Evolutionary conservation across 2,113 vertebrate species (phyloP), one percentile per base, ranked within the genome.

Genomic region (Eonycteris spelaea): DNA sequence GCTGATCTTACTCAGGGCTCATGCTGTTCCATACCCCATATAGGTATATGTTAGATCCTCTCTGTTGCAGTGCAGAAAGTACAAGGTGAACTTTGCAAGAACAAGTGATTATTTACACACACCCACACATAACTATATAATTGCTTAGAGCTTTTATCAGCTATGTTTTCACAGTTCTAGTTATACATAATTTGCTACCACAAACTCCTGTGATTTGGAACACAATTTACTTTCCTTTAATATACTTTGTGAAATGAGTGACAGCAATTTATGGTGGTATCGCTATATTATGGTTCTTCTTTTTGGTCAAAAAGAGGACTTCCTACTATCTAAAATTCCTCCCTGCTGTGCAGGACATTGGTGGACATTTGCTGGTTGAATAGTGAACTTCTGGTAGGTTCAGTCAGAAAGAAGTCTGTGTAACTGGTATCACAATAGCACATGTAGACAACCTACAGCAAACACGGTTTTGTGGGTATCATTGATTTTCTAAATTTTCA

Each of bases 271-370:
- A 16, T 40, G 18, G 51, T 53, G 43, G 33, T 79, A 26, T 86
- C 5, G 55, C 63, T 57, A 13, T 53, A 78, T 6, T 4, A 2
- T 59, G 19, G 18, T 33, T 86, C 35, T 83, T 61, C 16, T 61
- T 78, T 95, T 21, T 22, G 43, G 43, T 21, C 13, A 33, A 77
- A 95, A 95, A 71, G 45, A 61, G 9, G 38, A 30, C 57, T 96
- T 86, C 26, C 33, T 13, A 35, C 40, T 30, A 16, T 53, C 33
- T 53, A 55, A 22, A 59, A 59, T 59, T 55, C 8, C 7, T 74
- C 8, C 3, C 1, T 78, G 12, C 26, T 26, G 14, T 38, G 63
- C n/a, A 11, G 48, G 21, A 45, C 13, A 53, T 48, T 11, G 55
- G 59, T 89, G 35, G 22, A 83, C 67, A 75, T 79, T 68, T 45